A percentile compares a stretch with the other conserved stretches of the same genome.
phyloP scores from a whole-genome alignment of 2,797 vertebrate species.

The Smutsia gigantea region DNA sequence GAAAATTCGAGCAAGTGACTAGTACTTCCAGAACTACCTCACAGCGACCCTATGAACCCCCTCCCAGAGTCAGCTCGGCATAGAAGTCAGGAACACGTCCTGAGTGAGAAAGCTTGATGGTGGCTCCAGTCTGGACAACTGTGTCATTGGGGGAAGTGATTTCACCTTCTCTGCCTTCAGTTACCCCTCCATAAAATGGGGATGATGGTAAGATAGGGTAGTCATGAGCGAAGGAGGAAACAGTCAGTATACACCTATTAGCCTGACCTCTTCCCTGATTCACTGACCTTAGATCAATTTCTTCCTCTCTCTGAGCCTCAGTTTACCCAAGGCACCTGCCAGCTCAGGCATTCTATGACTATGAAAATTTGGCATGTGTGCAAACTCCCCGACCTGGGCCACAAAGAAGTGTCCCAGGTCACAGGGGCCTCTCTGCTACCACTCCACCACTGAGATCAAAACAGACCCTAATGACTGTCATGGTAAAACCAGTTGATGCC shows the following conservation, averaged over 20 bases:
- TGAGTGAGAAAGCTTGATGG: rapidly evolving
- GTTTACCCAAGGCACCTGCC: not conserved
- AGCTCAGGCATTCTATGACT: not conserved
- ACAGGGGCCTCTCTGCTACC: not conserved
- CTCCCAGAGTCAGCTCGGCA: not conserved
- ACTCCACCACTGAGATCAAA: not conserved
- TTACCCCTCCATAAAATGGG: not conserved
- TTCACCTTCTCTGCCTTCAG: not conserved
- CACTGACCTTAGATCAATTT: not conserved
- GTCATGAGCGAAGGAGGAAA: not conserved
- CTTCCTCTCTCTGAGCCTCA: not conserved
- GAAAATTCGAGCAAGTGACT: not conserved
- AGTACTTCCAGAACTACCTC: not conserved
- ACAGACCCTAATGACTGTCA: not conserved
- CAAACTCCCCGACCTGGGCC: not conserved
- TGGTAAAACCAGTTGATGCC: not conserved
- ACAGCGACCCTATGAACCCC: not conserved
- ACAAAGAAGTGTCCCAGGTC: not conserved
- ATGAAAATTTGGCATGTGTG: not conserved
- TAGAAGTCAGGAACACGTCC: rapidly evolving
- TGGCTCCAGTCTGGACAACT: not conserved
- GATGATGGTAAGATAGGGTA: not conserved
- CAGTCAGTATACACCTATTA: too few species aligned
- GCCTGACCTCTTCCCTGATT: not conserved
- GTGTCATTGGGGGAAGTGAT: not conserved